phyloP scores from a whole-genome alignment of 2,113 vertebrate genomes.

The Manacus vitellinus region DNA sequence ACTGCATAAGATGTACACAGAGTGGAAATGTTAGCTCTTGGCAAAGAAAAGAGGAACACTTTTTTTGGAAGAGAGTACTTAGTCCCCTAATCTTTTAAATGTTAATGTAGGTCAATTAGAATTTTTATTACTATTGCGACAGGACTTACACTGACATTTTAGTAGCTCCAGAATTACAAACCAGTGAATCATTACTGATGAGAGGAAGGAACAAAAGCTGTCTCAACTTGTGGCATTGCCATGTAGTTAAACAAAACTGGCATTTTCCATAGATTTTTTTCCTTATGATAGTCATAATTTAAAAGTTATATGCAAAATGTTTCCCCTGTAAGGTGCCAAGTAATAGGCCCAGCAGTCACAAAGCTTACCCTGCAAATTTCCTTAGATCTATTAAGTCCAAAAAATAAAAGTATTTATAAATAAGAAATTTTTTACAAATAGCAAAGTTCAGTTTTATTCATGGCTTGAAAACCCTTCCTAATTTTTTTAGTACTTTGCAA shows the following conservation, averaged over 20 bases:
- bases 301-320: background rate
- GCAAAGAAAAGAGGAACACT: background rate
- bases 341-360: background rate
- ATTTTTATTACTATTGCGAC: background rate
- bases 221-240: background rate
- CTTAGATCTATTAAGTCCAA: background rate
- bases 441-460: background rate
- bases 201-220: background rate
- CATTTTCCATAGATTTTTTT: background rate
- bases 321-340: background rate
- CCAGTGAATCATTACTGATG: background rate
- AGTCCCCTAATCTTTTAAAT: background rate
- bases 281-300: background rate
- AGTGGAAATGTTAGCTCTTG: background rate
- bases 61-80: background rate
- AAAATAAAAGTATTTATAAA: background rate
- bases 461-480: background rate
- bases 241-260: background rate
- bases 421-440: background rate
- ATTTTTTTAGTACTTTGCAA: background rate
- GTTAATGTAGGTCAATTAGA: background rate
- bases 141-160: conserved; percentile 8
- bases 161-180: background rate
- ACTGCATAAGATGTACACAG: background rate
- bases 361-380: background rate